A percentile compares a stretch with the other conserved stretches of the same genome.
Evolutionary conservation across 2,888 invertebrate species (phyloP).

Genomic region (Andrena hattorfiana): DNA sequence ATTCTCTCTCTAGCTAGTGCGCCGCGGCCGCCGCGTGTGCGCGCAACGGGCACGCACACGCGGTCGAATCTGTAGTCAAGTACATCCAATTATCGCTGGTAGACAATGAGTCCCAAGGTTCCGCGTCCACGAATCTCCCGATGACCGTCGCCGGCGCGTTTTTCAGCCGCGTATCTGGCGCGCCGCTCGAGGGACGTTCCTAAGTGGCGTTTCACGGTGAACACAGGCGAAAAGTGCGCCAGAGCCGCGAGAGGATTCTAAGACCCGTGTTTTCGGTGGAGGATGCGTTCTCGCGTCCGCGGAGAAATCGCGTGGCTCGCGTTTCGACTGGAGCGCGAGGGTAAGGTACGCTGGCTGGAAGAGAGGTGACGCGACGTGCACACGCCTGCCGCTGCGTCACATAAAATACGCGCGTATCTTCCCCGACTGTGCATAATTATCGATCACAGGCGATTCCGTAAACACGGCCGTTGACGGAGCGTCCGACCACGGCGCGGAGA

Average conservation of each 20-base stretch:
- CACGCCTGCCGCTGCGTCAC: not conserved
- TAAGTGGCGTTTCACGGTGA: not conserved
- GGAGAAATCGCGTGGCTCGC: too few species aligned
- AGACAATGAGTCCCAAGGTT: conserved; percentile 69
- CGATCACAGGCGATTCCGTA: conserved; percentile 28
- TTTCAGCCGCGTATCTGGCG: conserved; percentile 25
- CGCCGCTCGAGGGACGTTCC: not conserved
- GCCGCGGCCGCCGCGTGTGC: conserved; percentile 26
- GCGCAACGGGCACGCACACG: conserved; percentile 36
- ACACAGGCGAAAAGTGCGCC: not conserved
- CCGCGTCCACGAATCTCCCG: conserved; percentile 69
- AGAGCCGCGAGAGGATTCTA: too few species aligned
- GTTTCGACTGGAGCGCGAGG: too few species aligned
- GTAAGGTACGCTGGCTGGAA: too few species aligned
- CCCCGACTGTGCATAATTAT: conserved; percentile 10
- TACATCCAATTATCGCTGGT: conserved; percentile 68
- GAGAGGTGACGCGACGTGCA: too few species aligned
- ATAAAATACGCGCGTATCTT: not conserved
- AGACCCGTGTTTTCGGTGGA: too few species aligned
- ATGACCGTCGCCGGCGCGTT: conserved; percentile 44
- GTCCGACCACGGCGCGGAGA: conserved; percentile 39
- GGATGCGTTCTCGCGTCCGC: too few species aligned
- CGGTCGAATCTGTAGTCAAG: conserved; percentile 49
- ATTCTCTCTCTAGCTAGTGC: conserved; percentile 51
- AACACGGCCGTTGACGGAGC: conserved; percentile 23